Evolutionary conservation across 2,888 invertebrate species (phyloP).

Genomic region (Trilocha varians): DNA sequence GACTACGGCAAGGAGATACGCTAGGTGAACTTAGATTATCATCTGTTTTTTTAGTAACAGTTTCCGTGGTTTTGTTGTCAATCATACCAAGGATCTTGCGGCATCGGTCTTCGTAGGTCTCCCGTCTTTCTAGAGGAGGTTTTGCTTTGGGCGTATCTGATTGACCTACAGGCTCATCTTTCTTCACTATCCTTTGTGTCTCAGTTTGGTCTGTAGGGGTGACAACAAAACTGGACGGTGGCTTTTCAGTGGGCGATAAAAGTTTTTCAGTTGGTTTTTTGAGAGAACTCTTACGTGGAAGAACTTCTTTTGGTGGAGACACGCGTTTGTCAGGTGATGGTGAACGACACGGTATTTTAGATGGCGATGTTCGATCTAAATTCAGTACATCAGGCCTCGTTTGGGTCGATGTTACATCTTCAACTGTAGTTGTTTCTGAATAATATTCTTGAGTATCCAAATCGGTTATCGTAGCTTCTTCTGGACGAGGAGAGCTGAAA

Average conservation of each 20-base stretch:
- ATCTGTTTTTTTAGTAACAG: constrained; percentile 10
- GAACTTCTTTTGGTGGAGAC: constrained; percentile 37
- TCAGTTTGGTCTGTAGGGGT: constrained; percentile 43
- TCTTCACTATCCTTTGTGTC: constrained; percentile 36
- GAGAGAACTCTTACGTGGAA: constrained; percentile 61
- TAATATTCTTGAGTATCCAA: constrained; percentile 40
- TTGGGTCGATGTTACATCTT: constrained; percentile 17
- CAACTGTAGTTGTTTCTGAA: constrained; percentile 22
- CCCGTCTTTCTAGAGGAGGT: constrained; percentile 75
- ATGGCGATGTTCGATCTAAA: constrained; percentile 38
- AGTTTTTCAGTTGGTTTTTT: constrained; percentile 48
- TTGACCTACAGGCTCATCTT: constrained; percentile 29
- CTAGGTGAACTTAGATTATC: constrained; percentile 10
- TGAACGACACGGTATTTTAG: constrained; percentile 57
- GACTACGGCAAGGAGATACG: constrained; percentile 41
- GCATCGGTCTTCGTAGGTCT: constrained; percentile 83
- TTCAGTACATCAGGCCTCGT: constrained; percentile 29
- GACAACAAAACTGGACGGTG: constrained; percentile 50
- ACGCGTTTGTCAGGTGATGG: constrained; percentile 48
- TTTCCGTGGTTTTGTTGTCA: constrained; percentile 32
- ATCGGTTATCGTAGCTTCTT: constrained; percentile 45
- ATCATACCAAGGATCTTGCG: constrained; percentile 79
- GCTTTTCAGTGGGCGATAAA: constrained; percentile 48
- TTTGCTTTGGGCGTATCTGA: constrained; percentile 50
- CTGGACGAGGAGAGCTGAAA: constrained; percentile 41